Conservation (phyloP, 2,888 invertebrate genomes). For the Rhaphigaster nebulosa region DNA sequence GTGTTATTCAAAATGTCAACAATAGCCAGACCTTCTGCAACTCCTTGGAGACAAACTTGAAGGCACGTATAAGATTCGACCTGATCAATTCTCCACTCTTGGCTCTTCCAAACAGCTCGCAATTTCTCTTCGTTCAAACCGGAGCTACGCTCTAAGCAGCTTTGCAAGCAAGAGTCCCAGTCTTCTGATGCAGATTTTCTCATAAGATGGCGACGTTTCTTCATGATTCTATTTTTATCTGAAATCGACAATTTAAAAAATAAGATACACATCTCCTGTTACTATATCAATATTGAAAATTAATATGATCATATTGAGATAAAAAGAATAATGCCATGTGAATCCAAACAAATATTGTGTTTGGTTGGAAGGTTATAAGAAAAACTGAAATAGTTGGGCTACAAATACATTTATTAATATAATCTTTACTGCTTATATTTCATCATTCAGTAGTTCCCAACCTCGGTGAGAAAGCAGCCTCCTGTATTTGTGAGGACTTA, state of each 20-base stretch:
- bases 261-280: not conserved
- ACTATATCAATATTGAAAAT: not conserved
- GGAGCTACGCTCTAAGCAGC: conserved; percentile 4
- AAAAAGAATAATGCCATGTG: not conserved
- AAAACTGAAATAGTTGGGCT: no score
- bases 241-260: not conserved
- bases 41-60: conserved; percentile 54
- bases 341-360: not conserved
- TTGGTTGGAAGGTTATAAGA: no score
- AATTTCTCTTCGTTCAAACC: conserved; percentile 45
- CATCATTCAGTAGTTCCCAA: no score
- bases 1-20: conserved; percentile 12
- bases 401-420: no score
- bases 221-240: conserved; percentile 40
- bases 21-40: conserved; percentile 50
- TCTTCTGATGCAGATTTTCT: not conserved
- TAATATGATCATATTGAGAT: not conserved
- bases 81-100: conserved; percentile 21
- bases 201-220: conserved; percentile 40
- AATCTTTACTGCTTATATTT: no score
- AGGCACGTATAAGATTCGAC: conserved; percentile 45
- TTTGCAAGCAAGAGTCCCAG: conserved; percentile 52
- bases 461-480: no score
- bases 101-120: not conserved
- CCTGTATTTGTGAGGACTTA: no score